phyloP scores from a whole-genome alignment of 2,113 vertebrate species.

The Silurus glanis region DNA sequence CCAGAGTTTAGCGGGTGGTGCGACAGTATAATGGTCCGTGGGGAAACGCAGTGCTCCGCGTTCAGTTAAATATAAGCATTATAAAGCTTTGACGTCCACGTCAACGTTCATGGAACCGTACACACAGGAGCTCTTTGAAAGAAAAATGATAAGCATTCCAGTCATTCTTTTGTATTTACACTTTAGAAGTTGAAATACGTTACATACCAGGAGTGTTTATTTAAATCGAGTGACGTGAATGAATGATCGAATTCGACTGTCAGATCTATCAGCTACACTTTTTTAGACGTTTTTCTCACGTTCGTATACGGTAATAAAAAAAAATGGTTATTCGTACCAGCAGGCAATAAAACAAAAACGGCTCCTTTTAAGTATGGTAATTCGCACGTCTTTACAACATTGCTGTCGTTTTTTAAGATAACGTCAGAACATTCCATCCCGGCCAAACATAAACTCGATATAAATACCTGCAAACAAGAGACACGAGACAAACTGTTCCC shows the following conservation, averaged over 20 bases:
- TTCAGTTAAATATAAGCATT: background rate
- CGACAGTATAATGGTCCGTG: too few species aligned
- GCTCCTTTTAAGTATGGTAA: too few species aligned
- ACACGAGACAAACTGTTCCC: background rate
- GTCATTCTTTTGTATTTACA: background rate
- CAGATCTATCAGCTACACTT: background rate
- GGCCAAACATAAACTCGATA: background rate
- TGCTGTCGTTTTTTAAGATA: background rate
- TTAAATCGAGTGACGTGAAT: too few species aligned
- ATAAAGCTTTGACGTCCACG: background rate
- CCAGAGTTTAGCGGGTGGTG: too few species aligned
- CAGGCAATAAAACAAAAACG: background rate
- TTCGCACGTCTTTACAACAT: background rate
- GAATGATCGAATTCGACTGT: too few species aligned
- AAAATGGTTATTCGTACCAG: background rate
- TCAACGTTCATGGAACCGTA: background rate
- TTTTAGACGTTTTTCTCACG: background rate
- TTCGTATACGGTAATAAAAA: background rate
- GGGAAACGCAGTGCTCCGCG: too few species aligned
- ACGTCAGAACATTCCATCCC: background rate
- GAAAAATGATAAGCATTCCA: background rate
- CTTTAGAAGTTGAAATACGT: background rate
- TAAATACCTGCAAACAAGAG: background rate
- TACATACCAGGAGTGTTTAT: background rate
- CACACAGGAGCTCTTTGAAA: background rate